Base-by-base conservation (phyloP, 2,888 invertebrate genomes). In the Corbicula japonica region DNA sequence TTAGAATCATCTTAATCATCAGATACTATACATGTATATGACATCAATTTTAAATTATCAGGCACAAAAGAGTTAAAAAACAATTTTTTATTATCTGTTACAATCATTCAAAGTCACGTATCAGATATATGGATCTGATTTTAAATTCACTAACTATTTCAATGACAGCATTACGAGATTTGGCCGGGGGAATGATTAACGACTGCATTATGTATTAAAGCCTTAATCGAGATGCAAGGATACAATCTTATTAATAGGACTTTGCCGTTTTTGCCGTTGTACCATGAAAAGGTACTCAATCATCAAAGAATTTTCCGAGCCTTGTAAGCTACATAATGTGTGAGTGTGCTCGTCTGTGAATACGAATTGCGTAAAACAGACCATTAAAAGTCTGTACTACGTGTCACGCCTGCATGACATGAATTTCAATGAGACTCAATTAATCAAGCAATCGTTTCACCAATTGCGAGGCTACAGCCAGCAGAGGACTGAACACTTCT, bases 391-490 rank as follows among this genome's bases (percentile, higher is more conserved):
- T 65, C 66, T 56, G 70, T 56, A 60, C 73, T 74, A 70, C 66
- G 50, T 63, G 81, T 74, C 74, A 66, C 74, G 50, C 34, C 32
- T 50, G 48, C 60, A 46, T 74, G 81, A 66, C 44, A 23, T 69
- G 81, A 81, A 81, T 81, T 77, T 78, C 74, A 81, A 81, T 81
- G 38, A 44, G 34, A 30, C 38, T 56, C 65, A 56, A 75, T 81
- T 77, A 81, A 81, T 81, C 77, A 71, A 54, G 63, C 61, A 58
- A 72, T 77, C 52, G 71, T 61, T 81, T 66, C 61, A 68, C 66
- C 68, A 77, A 68, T 81, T 77, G 77, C 71, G 41, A 69, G 71
- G 77, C 68, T 68, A 75, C 77, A 75, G 73, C 58, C 69, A 46
- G 35, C 18, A 15, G 46, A 52, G 58, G 46, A 46, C 58, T 52